phyloP scores from a whole-genome alignment of 2,113 vertebrate genomes.

The Oncorhynchus tshawytscha region DNA sequence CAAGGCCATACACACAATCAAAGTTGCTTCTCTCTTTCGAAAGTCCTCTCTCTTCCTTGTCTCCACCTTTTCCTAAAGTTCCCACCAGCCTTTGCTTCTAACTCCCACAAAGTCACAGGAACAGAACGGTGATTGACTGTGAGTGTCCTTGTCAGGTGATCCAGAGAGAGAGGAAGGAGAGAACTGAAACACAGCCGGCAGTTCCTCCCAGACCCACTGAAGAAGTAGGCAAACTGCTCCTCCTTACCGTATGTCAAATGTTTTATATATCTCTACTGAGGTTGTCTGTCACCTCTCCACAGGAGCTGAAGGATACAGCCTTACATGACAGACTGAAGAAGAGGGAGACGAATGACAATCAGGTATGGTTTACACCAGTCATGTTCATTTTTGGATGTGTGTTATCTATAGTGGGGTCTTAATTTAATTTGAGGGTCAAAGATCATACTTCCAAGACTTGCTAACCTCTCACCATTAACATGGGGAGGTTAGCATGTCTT shows the following conservation, averaged over 20 bases:
- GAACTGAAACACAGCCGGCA: slow-evolving; percentile 28
- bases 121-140: background rate
- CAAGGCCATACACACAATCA: no score
- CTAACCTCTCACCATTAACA: no score
- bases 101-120: background rate
- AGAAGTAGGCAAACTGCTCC: slow-evolving; percentile 40
- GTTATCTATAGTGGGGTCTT: background rate
- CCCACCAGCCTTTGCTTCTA: background rate
- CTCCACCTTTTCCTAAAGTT: background rate
- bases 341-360: slow-evolving; percentile 23
- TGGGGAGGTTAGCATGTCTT: no score
- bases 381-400: background rate
- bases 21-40: no score
- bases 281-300: slow-evolving; percentile 1
- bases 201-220: slow-evolving; percentile 43
- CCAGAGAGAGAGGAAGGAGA: slow-evolving; percentile 39
- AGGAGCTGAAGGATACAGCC: slow-evolving; percentile 53
- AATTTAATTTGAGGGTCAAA: no score
- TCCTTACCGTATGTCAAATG: background rate
- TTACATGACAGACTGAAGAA: slow-evolving; percentile 12
- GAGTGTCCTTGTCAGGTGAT: slow-evolving; percentile 45
- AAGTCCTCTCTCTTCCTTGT: no score
- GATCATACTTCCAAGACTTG: no score
- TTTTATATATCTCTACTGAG: background rate
- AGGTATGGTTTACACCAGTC: slow-evolving; percentile 26